These are phyloP conservation scores for Caenorhabditis inopinata DNA, from an alignment of 1,140 invertebrate genomes.

Conservation along the genomic window DNA sequence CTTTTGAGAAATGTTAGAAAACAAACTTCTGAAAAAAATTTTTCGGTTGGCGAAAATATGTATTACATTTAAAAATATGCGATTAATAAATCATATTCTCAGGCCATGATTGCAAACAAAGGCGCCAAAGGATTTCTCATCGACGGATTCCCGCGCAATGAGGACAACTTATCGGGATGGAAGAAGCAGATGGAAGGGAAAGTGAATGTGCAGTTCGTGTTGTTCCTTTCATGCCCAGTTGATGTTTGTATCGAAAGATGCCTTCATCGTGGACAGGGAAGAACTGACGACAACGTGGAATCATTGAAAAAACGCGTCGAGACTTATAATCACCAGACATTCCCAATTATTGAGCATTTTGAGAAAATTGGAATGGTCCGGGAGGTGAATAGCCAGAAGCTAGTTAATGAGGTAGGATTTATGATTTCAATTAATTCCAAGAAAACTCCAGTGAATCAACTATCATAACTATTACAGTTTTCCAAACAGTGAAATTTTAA, in stretches of 20 bases:
- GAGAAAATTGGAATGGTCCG: slow-evolving; percentile 75
- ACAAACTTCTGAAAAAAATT: too few species aligned
- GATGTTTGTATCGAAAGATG: slow-evolving; percentile 83
- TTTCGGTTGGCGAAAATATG: too few species aligned
- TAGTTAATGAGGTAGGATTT: slow-evolving; percentile 77
- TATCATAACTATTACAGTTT: too few species aligned
- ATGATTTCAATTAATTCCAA: too few species aligned
- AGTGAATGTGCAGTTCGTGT: slow-evolving; percentile 77
- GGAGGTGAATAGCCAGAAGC: slow-evolving; percentile 76
- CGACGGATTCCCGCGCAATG: slow-evolving; percentile 96
- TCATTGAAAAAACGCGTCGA: slow-evolving; percentile 83
- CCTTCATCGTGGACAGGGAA: slow-evolving; percentile 83
- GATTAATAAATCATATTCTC: not conserved
- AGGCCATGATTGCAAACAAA: slow-evolving; percentile 75
- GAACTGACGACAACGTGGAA: slow-evolving; percentile 90
- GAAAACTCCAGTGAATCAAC: too few species aligned
- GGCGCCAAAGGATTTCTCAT: slow-evolving; percentile 82
- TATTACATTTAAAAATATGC: too few species aligned
- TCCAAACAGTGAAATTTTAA: too few species aligned
- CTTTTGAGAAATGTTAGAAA: too few species aligned
- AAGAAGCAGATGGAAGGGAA: slow-evolving; percentile 80
- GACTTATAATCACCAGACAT: slow-evolving; percentile 84
- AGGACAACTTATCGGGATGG: slow-evolving; percentile 96
- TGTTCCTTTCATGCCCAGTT: slow-evolving; percentile 87
- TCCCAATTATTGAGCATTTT: slow-evolving; percentile 90